Conservation (phyloP, 2,797 vertebrate species). For the Picus viridis region DNA sequence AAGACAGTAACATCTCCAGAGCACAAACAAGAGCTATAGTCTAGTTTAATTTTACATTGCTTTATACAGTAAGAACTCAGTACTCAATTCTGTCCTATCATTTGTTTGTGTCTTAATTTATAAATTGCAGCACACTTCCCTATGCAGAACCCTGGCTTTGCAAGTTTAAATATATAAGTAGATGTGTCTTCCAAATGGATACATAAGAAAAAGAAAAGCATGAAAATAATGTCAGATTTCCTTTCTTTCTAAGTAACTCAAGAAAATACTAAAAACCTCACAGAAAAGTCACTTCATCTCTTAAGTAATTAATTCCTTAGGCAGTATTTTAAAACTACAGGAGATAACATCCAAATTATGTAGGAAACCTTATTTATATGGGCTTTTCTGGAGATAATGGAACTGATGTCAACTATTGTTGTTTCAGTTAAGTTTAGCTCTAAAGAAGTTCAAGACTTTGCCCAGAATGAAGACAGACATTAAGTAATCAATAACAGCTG, state of each 20-base stretch:
- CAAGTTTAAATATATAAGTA: neutral
- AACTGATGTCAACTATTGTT: constrained; percentile 15
- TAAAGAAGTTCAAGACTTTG: constrained; percentile 28
- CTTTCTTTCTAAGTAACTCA: neutral
- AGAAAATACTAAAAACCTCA: neutral
- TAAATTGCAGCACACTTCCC: neutral
- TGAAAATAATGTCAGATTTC: neutral
- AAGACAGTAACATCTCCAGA: neutral
- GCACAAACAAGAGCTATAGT: neutral
- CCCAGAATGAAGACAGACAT: constrained; percentile 8
- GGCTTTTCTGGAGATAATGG: neutral
- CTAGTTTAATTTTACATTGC: neutral
- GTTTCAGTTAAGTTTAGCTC: constrained; percentile 5
- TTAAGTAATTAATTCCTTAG: neutral
- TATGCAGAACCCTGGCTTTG: neutral
- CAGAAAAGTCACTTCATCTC: neutral
- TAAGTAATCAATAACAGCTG: constrained; percentile 32
- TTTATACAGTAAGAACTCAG: neutral
- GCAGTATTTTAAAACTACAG: neutral
- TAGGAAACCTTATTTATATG: neutral
- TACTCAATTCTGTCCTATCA: neutral
- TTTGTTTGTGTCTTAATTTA: neutral
- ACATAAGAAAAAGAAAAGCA: neutral
- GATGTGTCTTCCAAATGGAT: neutral
- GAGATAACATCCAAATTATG: neutral